Percentiles rank a stretch among this genome's conserved stretches.
Conservation (phyloP, 2,888 invertebrate genomes). For the Tethea ocularis region DNA sequence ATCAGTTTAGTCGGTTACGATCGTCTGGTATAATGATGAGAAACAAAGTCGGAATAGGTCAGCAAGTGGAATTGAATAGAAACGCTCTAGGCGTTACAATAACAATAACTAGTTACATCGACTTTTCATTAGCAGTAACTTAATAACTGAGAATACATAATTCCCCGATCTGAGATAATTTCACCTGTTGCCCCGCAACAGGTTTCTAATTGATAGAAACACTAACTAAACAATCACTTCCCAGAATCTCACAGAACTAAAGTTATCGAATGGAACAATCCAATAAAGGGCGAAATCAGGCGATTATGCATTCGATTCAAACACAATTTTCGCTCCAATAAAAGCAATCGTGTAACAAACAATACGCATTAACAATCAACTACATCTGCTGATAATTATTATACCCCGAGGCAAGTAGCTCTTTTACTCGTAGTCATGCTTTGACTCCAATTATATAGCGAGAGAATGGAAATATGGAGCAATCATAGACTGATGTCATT, state of each 20-base stretch:
- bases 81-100: constrained; percentile 54
- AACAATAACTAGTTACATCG: constrained; percentile 62
- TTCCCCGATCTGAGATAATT: constrained; percentile 45
- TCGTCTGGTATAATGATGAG: not conserved
- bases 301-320: no score
- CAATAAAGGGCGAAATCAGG: constrained; percentile 27
- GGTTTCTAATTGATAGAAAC: constrained; percentile 20
- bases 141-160: constrained; percentile 54
- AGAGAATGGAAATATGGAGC: constrained; percentile 55
- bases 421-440: constrained; percentile 39
- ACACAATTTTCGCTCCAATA: constrained; percentile 40
- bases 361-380: constrained; percentile 67
- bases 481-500: constrained; percentile 61
- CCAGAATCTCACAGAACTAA: constrained; percentile 36
- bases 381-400: constrained; percentile 46
- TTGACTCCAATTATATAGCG: constrained; percentile 44
- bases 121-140: constrained; percentile 77
- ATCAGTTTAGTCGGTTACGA: not conserved
- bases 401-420: constrained; percentile 47
- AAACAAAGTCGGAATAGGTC: constrained; percentile 27
- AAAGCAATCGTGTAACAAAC: constrained; percentile 55
- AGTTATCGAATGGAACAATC: constrained; percentile 42
- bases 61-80: constrained; percentile 48
- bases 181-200: constrained; percentile 17
- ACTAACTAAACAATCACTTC: constrained; percentile 27